Evolutionary conservation across 1,140 invertebrate genomes (phyloP), one percentile per base, ranked within the genome.

Genomic region (Apis florea): DNA sequence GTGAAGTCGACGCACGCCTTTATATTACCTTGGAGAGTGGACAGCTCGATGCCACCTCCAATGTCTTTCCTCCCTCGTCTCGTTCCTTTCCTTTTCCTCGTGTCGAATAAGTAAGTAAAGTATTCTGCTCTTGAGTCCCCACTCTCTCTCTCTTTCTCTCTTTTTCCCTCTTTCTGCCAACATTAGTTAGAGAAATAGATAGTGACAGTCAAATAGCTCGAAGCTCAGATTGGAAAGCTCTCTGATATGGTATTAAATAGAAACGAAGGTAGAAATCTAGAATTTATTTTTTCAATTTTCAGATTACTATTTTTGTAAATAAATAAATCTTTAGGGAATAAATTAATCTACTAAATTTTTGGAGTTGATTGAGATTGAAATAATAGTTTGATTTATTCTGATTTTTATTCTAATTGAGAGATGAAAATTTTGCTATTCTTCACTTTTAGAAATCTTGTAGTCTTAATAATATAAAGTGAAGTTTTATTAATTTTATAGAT

Each of bases 11-110:
- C 56, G 89, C 78, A 80, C 86, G 88, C 87, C 92, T 94, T 94
- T 94, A 94, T 94, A 94, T 94, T 90, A 94, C 92, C 91, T 93
- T 89, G 90, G 84, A 91, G 86, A 86, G 78, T 84, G 89, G 72
- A 92, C 90, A 89, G 87, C 83, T 88, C 82, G 88, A 84, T 83
- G 87, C 75, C 88, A 82, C 79, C 85, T 88, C 86, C 84, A 88
- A 85, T 86, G 70, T 90, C 89, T 90, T 90, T 85, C 85, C 88
- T 88, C 87, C 79, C 83, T 84, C 59, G 21, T 70, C 59, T 61
- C 84, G 56, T 76, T 85, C 85, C 83, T 77, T 56, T 83, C 81
- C 70, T 40, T 77, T 83, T 79, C 69, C 82, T 84, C 82, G 58
- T 77, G 54, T 56, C 61, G 31, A 40, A 40, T 40, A 40, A 40